Evolutionary conservation across 2,888 invertebrate species (phyloP).

Genomic region (Thereva nobilitata): DNA sequence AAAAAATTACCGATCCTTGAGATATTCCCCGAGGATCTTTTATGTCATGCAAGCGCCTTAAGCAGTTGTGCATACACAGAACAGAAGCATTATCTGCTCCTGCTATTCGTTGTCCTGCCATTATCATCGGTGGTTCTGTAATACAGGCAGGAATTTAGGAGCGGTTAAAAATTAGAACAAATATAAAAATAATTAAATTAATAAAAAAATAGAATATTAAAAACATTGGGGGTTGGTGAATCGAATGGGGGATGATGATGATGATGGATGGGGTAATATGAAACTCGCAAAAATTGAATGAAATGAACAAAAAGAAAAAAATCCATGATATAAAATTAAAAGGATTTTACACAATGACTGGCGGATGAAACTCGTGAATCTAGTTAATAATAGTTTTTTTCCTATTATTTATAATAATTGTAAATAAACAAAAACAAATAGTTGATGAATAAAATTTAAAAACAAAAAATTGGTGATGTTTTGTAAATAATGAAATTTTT

Average conservation of each 20-base stretch:
- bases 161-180: neutral
- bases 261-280: too few relatives aligned
- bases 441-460: neutral
- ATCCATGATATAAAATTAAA: too few relatives aligned
- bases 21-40: constrained; percentile 76
- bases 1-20: constrained; percentile 70
- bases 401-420: constrained; percentile 15
- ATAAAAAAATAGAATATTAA: too few relatives aligned
- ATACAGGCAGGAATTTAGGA: constrained; percentile 1
- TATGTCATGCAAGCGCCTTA: constrained; percentile 84
- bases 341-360: too few relatives aligned
- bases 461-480: neutral
- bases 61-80: constrained; percentile 62
- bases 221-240: too few relatives aligned
- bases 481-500: constrained; percentile 5
- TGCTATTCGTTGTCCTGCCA: constrained; percentile 30
- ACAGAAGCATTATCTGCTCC: constrained; percentile 28
- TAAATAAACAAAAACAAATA: constrained; percentile 13
- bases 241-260: too few relatives aligned
- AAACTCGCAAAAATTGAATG: too few relatives aligned
- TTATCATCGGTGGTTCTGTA: constrained; percentile 20
- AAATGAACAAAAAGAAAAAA: too few relatives aligned
- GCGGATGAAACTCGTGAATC: too few relatives aligned
- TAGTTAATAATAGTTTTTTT: neutral
- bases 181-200: too few relatives aligned